Evolutionary conservation across 2,888 invertebrate species (phyloP).

Genomic region (Criorhina ranunculi): DNA sequence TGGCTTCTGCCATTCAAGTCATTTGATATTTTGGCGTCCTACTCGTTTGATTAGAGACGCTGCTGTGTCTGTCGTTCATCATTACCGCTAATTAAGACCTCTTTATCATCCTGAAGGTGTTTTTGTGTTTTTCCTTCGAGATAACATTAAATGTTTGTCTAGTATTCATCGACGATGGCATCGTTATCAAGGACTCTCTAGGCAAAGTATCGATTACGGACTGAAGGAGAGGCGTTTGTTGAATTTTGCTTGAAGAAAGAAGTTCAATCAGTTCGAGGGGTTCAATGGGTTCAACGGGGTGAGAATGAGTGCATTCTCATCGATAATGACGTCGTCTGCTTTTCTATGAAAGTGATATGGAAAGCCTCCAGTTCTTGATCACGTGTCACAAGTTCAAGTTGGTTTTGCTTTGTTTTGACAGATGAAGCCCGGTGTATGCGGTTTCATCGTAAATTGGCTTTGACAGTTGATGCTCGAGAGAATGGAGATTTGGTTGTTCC

Average conservation of each 20-base stretch:
- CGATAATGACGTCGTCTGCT: conserved; percentile 21
- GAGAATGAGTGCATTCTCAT: conserved; percentile 29
- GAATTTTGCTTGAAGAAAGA: conserved; percentile 2
- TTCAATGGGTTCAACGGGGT: conserved; percentile 30
- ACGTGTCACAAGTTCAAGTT: conserved; percentile 30
- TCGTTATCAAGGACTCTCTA: conserved; percentile 57
- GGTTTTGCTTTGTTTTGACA: conserved; percentile 18
- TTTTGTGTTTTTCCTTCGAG: conserved; percentile 55
- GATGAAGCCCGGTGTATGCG: conserved; percentile 7
- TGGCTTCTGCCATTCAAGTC: conserved; percentile 37
- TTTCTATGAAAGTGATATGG: conserved; percentile 53
- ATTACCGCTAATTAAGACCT: conserved; percentile 76
- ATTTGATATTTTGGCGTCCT: conserved; percentile 43
- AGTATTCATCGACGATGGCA: conserved; percentile 12
- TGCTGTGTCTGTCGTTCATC: conserved; percentile 72
- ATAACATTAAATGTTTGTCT: conserved; percentile 33
- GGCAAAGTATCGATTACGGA: conserved; percentile 64
- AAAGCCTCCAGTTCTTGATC: conserved; percentile 21
- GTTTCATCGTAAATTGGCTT: conserved; percentile 56
- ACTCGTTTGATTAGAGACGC: conserved; percentile 69
- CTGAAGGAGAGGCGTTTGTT: not conserved
- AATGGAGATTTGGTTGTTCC: conserved; percentile 1
- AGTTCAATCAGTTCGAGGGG: conserved; percentile 30
- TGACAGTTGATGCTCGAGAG: conserved; percentile 32
- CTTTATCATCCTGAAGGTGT: conserved; percentile 69